Evolutionary conservation across 2,797 vertebrate species (phyloP), one percentile per base, ranked within the genome.

Genomic region (Pipistrellus pipistrellus): DNA sequence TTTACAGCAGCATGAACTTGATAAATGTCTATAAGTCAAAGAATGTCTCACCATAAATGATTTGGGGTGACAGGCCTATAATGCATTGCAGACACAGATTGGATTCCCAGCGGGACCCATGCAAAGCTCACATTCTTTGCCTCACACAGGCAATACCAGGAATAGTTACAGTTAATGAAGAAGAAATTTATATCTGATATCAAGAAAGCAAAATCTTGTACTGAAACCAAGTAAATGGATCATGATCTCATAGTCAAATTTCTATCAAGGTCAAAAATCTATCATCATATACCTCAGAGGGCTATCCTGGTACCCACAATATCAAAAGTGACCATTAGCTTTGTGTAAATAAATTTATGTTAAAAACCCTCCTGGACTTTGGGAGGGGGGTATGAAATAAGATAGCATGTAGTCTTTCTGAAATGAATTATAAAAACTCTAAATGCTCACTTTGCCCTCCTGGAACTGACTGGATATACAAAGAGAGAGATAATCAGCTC

Each of bases 11-110:
- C 72, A 44, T 88, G 93, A 92, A 91, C 93, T 97, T 96, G 95
- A 93, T 80, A 96, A 97, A 95, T 95, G 82, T 95, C 87, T 73
- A 7, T 86, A 95, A 93, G 87, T 84, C 93, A 95, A 77, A 93
- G 59, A 95, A 71, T 94, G 80, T 81, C 93, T 95, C 9, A 0
- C 88, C 62, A 73, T 93, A 94, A 96, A 96, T 9, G 12, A 93
- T 94, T 86, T 86, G 38, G 71, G 66, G 71, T 86, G 94, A 88
- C 95, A 96, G 87, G 66, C 48, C 53, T 85, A 1, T 96, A 93
- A 94, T 44, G 84, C 38, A 90, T 62, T 73, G 78, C 85, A 88
- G 75, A 73, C 85, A 73, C 27, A 91, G 64, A 93, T 90, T 95
- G 78, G 88, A 95, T 95, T 95, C 78, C 41, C 51, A 71, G 82